These are phyloP conservation scores for Phaethornis superciliosus DNA, from an alignment of 2,113 vertebrate species.

Conservation along the genomic window DNA sequence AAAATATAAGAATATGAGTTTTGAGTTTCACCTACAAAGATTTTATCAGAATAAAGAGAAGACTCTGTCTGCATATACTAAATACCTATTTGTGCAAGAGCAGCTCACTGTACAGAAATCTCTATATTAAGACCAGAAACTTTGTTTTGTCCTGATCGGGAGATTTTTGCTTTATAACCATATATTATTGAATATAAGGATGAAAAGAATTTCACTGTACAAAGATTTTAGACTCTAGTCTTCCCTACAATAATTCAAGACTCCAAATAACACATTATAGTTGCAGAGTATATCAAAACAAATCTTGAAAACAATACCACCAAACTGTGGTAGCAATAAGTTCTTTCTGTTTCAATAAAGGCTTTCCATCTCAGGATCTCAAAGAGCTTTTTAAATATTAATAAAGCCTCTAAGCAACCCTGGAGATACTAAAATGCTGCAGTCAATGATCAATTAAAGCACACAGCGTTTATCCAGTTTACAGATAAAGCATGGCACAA, in stretches of 20 bases:
- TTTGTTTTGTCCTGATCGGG: conserved; percentile 13
- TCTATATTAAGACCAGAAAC: neutral
- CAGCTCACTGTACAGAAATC: neutral
- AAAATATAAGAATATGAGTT: neutral
- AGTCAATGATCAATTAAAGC: conserved; percentile 61
- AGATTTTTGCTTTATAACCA: conserved; percentile 7
- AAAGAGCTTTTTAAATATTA: conserved; percentile 67
- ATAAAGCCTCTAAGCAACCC: conserved; percentile 46
- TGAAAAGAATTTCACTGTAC: neutral
- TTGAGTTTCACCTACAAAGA: conserved; percentile 9
- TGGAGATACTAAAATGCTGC: conserved; percentile 54
- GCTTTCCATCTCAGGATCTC: conserved; percentile 32
- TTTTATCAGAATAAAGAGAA: conserved; percentile 33
- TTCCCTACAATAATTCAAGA: neutral
- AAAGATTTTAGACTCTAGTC: neutral
- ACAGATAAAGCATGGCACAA: conserved; percentile 14
- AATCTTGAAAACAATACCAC: conserved; percentile 42
- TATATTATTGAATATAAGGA: conserved; percentile 18
- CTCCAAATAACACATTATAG: neutral
- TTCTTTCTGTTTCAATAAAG: conserved; percentile 56
- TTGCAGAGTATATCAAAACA: conserved; percentile 23
- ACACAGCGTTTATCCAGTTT: conserved; percentile 13
- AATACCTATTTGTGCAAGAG: neutral
- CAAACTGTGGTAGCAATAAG: conserved; percentile 3
- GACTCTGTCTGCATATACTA: neutral